Evolutionary conservation across 2,113 vertebrate genomes (phyloP).

Genomic region (Ctenodactylus gundi): DNA sequence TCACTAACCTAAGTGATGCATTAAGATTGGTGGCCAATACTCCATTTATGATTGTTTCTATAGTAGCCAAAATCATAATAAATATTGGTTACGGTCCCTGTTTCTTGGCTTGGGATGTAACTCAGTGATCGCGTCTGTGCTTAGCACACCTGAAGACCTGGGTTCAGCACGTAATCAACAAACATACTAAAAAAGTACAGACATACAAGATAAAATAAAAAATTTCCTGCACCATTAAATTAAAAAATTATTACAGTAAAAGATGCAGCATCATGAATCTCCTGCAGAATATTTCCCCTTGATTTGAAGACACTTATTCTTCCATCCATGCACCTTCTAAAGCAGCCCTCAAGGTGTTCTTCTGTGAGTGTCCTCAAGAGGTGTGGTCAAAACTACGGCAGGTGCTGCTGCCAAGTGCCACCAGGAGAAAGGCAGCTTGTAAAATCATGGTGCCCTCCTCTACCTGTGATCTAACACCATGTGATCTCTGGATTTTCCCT

Average conservation of each 20-base stretch:
- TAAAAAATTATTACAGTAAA: not conserved
- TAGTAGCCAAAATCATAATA: not conserved
- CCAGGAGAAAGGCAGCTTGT: too few species aligned
- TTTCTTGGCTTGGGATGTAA: not conserved
- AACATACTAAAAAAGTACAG: not conserved
- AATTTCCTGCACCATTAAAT: not conserved
- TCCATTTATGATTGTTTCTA: not conserved
- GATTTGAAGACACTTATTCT: not conserved
- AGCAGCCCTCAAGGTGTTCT: not conserved
- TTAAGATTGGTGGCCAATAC: fast-evolving
- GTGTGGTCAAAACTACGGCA: too few species aligned
- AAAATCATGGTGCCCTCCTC: too few species aligned
- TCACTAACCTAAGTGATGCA: fast-evolving
- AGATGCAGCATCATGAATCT: not conserved
- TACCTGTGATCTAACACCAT: too few species aligned
- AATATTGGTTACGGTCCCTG: fast-evolving
- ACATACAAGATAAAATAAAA: not conserved
- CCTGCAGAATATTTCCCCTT: not conserved
- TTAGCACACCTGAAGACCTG: too few species aligned
- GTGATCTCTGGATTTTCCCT: too few species aligned
- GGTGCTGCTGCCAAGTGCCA: too few species aligned
- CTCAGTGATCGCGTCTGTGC: too few species aligned
- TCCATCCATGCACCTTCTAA: not conserved
- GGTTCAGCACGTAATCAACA: not conserved
- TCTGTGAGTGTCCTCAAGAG: not conserved